phyloP scores from a whole-genome alignment of 2,888 invertebrate species.

The Zhuqinia jingwanae region DNA sequence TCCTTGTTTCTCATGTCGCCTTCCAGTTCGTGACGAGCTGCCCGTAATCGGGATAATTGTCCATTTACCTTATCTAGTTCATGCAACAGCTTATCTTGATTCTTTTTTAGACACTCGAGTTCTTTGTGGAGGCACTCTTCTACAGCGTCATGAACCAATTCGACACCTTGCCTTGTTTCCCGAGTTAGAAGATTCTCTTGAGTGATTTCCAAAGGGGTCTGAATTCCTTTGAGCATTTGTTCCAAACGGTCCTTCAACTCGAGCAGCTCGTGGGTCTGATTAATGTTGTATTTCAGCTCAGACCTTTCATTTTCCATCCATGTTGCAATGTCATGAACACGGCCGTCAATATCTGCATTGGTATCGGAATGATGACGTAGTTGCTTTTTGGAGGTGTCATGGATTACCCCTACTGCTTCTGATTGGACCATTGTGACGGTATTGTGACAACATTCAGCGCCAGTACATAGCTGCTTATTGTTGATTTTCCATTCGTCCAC shows the following conservation, averaged over 20 bases:
- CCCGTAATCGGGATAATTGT: conserved; percentile 74
- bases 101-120: conserved; percentile 80
- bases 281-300: conserved; percentile 76
- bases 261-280: conserved; percentile 75
- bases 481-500: conserved; percentile 77
- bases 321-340: conserved; percentile 75
- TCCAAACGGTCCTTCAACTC: conserved; percentile 77
- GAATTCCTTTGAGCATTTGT: conserved; percentile 83
- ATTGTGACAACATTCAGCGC: conserved; percentile 78
- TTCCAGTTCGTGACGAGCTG: conserved; percentile 77
- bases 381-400: conserved; percentile 75
- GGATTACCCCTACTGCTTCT: conserved; percentile 74
- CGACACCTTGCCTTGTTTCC: conserved; percentile 92
- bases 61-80: conserved; percentile 74
- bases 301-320: conserved; percentile 76
- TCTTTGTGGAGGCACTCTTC: conserved; percentile 93
- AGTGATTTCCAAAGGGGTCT: conserved; percentile 94
- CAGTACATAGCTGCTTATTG: conserved; percentile 76
- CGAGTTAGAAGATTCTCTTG: conserved; percentile 96
- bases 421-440: conserved; percentile 75
- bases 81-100: conserved; percentile 72
- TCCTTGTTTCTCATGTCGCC: conserved; percentile 77
- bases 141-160: conserved; percentile 94
- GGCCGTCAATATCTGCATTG: conserved; percentile 75
- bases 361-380: conserved; percentile 76